Evolutionary conservation across 2,113 vertebrate species (phyloP), one percentile per base, ranked within the genome.

Genomic region (Anser cygnoides): DNA sequence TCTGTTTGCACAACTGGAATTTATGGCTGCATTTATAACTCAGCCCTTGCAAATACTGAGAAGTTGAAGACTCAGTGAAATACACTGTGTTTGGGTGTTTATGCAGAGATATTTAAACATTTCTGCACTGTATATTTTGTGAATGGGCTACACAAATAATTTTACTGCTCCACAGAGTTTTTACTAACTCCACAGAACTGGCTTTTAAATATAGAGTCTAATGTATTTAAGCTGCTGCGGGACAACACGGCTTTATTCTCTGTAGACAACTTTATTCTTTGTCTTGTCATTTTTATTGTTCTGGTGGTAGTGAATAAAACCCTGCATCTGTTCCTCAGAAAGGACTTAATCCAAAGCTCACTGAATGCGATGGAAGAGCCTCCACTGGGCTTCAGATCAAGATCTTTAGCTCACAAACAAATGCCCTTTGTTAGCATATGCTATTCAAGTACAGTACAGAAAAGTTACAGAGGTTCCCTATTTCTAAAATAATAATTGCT

Each of bases 251-350:
- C 73, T 93, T 92, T 96, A 90, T 92, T 88, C 43, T 92, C 57
- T 75, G 57, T 44, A 89, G 68, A 93, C 72, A 88, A 93, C 85
- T 94, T 94, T 63, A 80, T 73, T 91, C 82, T 96, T 93, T 93
- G 83, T 96, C 86, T 90, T 93, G 75, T 91, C 65, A 29, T 84
- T 95, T 96, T 94, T 90, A 89, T 94, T 95, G 88, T 93, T 93
- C 72, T 52, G 68, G 20, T 63, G 61, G 25, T 91, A 88, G 52
- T 68, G 90, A 94, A 95, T 95, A 89, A 96, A 94, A 68, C 37
- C 33, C 59, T 72, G 65, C 96, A 96, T 97, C 95, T 95, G 88
- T 92, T 96, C 90, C 90, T 95, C 92, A 89, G 92, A 76, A 95
- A 95, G 76, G 76, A 95, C 75, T 94, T 96, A 96, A 96, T 97